Evolutionary conservation across 2,888 invertebrate genomes (phyloP), one percentile per base, ranked within the genome.

Genomic region (Drosophila melanosoma): DNA sequence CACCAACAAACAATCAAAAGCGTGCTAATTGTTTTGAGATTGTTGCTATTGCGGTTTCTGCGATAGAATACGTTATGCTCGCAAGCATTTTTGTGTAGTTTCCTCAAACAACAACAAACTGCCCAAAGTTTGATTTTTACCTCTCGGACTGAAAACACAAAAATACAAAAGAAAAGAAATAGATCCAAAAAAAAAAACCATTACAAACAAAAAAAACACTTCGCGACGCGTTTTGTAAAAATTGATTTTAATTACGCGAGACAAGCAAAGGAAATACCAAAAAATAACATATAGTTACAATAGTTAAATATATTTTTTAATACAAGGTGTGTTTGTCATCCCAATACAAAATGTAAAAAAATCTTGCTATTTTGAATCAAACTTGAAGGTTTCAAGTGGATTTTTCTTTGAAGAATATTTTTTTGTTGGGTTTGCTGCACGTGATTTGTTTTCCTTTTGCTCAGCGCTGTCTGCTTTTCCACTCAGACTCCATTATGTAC

Each of bases 181-280:
- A 42, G 29, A 64, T 23, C 59, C 45, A 79, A 71, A 67, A 57
- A 71, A 67, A 57, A 71, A 71, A 76, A 62, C 66, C 69, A 78
- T 62, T 76, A 74, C 76, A 72, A 79, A 79, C 42, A 71, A 29
- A 54, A 69, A 69, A 63, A 67, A 81, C 74, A 75, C 69, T 74
- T 61, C 86, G 88, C 79, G 71, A 75, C 84, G 65, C 82, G 63
- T 58, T 80, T 85, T 85, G 78, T 75, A 76, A 85, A 85, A 86
- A 87, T 87, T 89, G 90, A 87, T 87, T 87, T 89, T 87, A 82
- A 88, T 89, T 82, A 79, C 69, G 68, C 75, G 73, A 51, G 80
- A 74, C 74, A 76, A 68, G 56, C 57, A 20, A 67, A 65, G 48
- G 60, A 62, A 57, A 78, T 66, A 66, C 52, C 49, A 68, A 64